These are phyloP conservation scores for Nestor notabilis DNA, from an alignment of 2,113 vertebrate species.

Conservation along the genomic window DNA sequence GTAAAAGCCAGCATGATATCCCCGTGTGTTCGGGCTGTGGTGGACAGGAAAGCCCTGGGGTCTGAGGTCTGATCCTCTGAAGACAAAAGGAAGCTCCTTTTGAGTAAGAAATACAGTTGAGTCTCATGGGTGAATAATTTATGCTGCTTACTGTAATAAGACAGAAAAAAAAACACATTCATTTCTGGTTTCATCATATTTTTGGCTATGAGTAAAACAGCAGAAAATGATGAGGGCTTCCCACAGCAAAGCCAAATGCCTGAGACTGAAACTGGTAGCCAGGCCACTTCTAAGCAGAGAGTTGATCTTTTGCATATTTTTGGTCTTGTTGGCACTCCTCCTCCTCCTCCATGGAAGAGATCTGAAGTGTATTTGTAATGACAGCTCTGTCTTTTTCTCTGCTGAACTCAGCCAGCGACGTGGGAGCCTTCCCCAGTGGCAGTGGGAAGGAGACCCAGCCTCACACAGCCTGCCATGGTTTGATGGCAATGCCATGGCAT, in stretches of 20 bases:
- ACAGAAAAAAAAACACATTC: constrained; percentile 4
- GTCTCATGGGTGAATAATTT: constrained; percentile 44
- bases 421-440: rapidly evolving
- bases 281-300: constrained; percentile 8
- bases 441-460: background rate
- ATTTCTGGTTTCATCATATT: constrained; percentile 47
- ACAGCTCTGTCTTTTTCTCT: background rate
- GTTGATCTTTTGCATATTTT: constrained; percentile 37
- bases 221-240: constrained; percentile 6
- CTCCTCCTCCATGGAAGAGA: background rate
- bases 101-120: background rate
- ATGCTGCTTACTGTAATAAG: constrained; percentile 50
- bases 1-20: background rate
- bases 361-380: background rate
- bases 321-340: background rate
- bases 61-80: background rate
- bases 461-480: background rate
- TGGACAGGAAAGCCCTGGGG: background rate
- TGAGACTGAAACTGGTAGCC: constrained; percentile 18
- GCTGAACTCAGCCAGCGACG: background rate
- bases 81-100: constrained; percentile 16
- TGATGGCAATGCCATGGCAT: background rate
- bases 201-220: constrained; percentile 41
- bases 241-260: constrained; percentile 18
- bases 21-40: rapidly evolving